Percentiles rank a stretch among this genome's conserved stretches.
These are phyloP conservation scores for Oxycera nigricornis DNA, from an alignment of 2,888 invertebrate species.

Conservation along the genomic window DNA sequence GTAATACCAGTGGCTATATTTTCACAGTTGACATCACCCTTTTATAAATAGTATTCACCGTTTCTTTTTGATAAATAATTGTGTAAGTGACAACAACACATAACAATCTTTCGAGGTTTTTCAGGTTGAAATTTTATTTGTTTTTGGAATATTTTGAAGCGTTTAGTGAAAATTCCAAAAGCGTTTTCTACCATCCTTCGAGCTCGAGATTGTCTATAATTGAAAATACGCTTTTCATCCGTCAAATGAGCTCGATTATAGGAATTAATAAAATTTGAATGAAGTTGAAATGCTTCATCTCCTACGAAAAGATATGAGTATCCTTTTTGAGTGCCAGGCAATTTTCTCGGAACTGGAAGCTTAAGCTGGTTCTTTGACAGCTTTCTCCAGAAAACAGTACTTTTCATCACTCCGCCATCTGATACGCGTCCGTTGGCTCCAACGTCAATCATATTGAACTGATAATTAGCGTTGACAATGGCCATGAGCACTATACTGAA, in stretches of 20 bases:
- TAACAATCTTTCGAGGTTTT: too few relatives aligned
- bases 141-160: too few relatives aligned
- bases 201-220: background rate
- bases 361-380: slow-evolving; percentile 32
- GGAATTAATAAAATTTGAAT: slow-evolving; percentile 42
- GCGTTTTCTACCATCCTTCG: slow-evolving; percentile 24
- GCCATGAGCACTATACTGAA: slow-evolving; percentile 45
- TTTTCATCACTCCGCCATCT: too few relatives aligned
- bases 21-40: too few relatives aligned
- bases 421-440: slow-evolving; percentile 45
- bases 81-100: too few relatives aligned
- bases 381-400: slow-evolving; percentile 34
- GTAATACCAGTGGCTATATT: too few relatives aligned
- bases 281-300: slow-evolving; percentile 42
- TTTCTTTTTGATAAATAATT: too few relatives aligned
- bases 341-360: slow-evolving; percentile 38
- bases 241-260: slow-evolving; percentile 15
- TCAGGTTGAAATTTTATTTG: too few relatives aligned
- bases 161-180: too few relatives aligned
- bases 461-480: too few relatives aligned
- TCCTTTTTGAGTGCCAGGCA: slow-evolving; percentile 22
- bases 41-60: too few relatives aligned
- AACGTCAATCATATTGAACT: slow-evolving; percentile 40
- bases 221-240: too few relatives aligned
- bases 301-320: slow-evolving; percentile 43